These are phyloP conservation scores for Heterocephalus glaber DNA, from an alignment of 2,113 vertebrate species.

Conservation along the genomic window DNA sequence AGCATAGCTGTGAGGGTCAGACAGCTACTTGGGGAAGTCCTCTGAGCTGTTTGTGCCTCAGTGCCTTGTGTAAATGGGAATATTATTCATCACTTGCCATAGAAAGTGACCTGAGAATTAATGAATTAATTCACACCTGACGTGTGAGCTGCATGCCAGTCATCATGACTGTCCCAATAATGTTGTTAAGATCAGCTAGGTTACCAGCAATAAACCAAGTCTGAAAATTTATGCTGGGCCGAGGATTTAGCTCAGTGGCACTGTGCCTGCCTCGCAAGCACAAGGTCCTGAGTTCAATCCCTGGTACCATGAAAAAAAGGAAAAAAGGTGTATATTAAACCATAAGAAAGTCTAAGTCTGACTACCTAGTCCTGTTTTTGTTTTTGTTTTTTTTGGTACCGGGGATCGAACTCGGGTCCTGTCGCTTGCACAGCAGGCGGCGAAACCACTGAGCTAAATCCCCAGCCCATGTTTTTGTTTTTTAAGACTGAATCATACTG, in stretches of 20 bases:
- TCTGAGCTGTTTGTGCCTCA: neutral
- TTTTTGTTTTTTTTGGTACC: neutral
- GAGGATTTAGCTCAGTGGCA: no score
- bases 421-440: no score
- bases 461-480: neutral
- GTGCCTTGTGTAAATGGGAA: neutral
- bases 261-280: no score
- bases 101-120: neutral
- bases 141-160: neutral
- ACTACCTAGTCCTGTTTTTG: neutral
- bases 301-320: no score
- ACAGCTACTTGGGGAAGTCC: neutral
- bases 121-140: neutral
- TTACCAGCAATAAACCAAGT: neutral
- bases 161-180: neutral
- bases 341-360: neutral
- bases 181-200: no score
- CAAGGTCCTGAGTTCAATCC: no score
- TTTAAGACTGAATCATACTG: neutral
- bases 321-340: neutral
- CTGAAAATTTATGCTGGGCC: no score
- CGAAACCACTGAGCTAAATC: no score
- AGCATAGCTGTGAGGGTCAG: neutral
- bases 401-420: no score
- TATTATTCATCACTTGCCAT: neutral